These are phyloP conservation scores for Catharus bicknelli DNA, from an alignment of 2,113 vertebrate genomes.

Conservation along the genomic window DNA sequence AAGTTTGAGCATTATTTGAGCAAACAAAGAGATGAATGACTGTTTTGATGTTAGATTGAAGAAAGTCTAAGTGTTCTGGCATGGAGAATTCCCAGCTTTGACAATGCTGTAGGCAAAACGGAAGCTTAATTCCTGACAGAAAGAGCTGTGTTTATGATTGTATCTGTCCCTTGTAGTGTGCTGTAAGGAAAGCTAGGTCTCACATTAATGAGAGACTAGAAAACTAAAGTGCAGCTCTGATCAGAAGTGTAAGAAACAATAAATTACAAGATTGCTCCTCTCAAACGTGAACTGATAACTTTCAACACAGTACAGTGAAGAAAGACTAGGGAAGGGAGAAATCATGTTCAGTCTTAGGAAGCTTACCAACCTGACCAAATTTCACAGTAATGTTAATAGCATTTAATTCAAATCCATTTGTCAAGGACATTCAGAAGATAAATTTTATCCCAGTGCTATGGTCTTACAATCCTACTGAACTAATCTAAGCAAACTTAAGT, in stretches of 20 bases:
- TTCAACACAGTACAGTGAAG: neutral
- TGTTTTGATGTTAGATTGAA: slow-evolving; percentile 39
- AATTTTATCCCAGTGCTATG: neutral
- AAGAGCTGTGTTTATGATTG: neutral
- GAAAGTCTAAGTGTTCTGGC: slow-evolving; percentile 8
- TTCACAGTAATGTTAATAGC: neutral
- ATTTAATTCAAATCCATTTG: neutral
- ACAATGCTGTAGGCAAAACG: slow-evolving; percentile 28
- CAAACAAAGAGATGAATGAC: slow-evolving; percentile 21
- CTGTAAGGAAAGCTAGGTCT: neutral
- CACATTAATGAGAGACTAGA: neutral
- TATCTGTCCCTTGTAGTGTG: neutral
- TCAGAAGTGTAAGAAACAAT: neutral
- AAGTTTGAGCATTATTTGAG: slow-evolving; percentile 54
- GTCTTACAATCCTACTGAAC: neutral
- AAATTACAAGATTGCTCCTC: neutral
- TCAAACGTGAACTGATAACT: neutral
- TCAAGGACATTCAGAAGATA: neutral
- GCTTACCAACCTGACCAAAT: neutral
- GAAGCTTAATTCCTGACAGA: neutral
- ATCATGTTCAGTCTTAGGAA: neutral
- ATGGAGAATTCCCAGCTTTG: slow-evolving; percentile 13
- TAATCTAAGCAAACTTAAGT: neutral
- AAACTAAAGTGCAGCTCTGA: neutral
- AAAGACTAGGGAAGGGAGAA: neutral